These are phyloP conservation scores for Mythimna ferrago DNA, from an alignment of 2,888 invertebrate genomes.

Conservation along the genomic window DNA sequence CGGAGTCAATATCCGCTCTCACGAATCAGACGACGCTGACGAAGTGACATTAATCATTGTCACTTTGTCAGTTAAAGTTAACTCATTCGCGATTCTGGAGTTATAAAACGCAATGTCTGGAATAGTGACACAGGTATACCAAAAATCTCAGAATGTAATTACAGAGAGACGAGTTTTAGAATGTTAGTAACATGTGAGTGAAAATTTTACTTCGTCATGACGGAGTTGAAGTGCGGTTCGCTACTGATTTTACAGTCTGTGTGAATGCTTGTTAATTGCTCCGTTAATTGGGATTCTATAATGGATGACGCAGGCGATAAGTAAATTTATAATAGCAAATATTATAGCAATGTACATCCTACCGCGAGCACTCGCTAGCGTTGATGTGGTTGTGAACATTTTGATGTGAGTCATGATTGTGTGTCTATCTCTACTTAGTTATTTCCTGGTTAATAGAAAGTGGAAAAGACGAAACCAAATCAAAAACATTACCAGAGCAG, in stretches of 20 bases:
- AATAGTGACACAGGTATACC: slow-evolving; percentile 19
- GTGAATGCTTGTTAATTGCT: neutral
- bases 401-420: neutral
- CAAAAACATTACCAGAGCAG: too few species aligned
- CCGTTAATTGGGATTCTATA: slow-evolving; percentile 10
- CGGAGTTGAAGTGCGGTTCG: slow-evolving; percentile 6
- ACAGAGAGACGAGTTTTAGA: slow-evolving; percentile 9
- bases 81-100: slow-evolving; percentile 1
- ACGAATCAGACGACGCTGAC: slow-evolving; percentile 1
- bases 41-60: slow-evolving; percentile 35
- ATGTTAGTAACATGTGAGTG: slow-evolving; percentile 18
- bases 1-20: slow-evolving; percentile 10
- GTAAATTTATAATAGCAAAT: neutral
- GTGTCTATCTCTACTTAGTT: neutral
- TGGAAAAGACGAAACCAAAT: too few species aligned
- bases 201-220: slow-evolving; percentile 13
- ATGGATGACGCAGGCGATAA: neutral
- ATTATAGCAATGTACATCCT: too few species aligned
- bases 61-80: slow-evolving; percentile 19
- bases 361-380: neutral
- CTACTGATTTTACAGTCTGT: neutral
- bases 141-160: slow-evolving; percentile 36
- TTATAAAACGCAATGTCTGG: slow-evolving; percentile 17
- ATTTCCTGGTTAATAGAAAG: neutral
- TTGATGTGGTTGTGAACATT: neutral